phyloP scores from a whole-genome alignment of 64 coral and sea anemone species.

The Montipora cactus region DNA sequence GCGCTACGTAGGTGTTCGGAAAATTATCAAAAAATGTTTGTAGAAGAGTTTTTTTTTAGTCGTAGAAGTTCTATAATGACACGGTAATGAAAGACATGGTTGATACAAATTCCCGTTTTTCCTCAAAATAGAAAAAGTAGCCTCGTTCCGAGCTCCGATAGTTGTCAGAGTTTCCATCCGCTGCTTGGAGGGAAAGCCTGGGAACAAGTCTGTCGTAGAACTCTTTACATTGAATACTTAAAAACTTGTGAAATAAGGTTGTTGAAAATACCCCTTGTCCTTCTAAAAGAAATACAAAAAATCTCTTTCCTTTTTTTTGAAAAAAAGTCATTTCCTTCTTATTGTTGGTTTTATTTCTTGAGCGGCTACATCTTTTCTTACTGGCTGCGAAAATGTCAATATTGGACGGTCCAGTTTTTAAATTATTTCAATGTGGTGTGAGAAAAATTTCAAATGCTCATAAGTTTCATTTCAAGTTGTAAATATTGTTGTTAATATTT shows the following conservation, averaged over 20 bases:
- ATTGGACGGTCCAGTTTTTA: constrained; percentile 24
- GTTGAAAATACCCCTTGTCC: not conserved
- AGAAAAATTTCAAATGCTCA: constrained; percentile 19
- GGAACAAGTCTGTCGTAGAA: not conserved
- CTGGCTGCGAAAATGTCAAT: not conserved
- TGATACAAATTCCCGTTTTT: no score
- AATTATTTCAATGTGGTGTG: constrained; percentile 35
- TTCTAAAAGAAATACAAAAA: not conserved
- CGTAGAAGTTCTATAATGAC: no score
- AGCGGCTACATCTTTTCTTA: constrained; percentile 40
- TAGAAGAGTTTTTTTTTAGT: no score
- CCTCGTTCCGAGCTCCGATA: no score
- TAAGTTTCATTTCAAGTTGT: constrained; percentile 37
- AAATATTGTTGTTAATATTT: constrained; percentile 64
- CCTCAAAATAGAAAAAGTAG: no score
- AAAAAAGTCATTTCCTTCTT: constrained; percentile 25
- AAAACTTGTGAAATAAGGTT: not conserved
- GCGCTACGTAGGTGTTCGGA: no score
- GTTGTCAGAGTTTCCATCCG: no score
- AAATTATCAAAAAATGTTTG: no score
- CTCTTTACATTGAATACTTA: not conserved
- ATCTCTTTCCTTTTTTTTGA: not conserved
- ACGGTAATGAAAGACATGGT: no score
- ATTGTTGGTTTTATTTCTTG: constrained; percentile 40
- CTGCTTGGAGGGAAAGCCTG: no score